A percentile compares a stretch with the other conserved stretches of the same genome.
phyloP scores from a whole-genome alignment of 64 coral and sea anemone species.

The Stichodactyla mertensii region DNA sequence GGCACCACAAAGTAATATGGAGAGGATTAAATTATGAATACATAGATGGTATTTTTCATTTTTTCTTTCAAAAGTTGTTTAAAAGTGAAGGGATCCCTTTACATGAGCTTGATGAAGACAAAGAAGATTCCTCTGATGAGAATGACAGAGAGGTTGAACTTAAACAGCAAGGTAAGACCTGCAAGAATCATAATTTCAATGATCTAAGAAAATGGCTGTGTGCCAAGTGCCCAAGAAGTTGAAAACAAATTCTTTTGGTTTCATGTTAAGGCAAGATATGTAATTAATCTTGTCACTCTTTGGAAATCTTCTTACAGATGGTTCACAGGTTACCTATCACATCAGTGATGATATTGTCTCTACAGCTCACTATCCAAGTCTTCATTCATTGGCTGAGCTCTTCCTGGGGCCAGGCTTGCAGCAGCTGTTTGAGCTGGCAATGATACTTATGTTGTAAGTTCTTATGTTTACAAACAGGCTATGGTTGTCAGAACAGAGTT shows the following conservation, averaged over 20 bases:
- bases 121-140: slow-evolving; percentile 15
- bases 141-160: not conserved
- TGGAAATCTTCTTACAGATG: not conserved
- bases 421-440: slow-evolving; percentile 22
- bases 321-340: not conserved
- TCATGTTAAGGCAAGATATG: too few relatives aligned
- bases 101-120: not conserved
- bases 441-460: slow-evolving; percentile 44
- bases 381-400: slow-evolving; percentile 37
- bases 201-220: too few relatives aligned
- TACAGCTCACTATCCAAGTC: slow-evolving; percentile 3
- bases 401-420: slow-evolving; percentile 20
- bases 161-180: not conserved
- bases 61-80: not conserved
- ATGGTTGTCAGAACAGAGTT: too few relatives aligned
- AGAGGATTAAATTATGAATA: too few relatives aligned
- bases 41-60: not conserved
- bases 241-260: too few relatives aligned
- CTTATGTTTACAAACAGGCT: not conserved
- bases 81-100: slow-evolving; percentile 11
- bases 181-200: too few relatives aligned
- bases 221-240: too few relatives aligned
- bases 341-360: not conserved
- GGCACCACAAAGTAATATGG: too few relatives aligned
- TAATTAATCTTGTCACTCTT: too few relatives aligned